These are phyloP conservation scores for Enteromius treurensis DNA, from an alignment of 2,797 vertebrate species.

Conservation along the genomic window DNA sequence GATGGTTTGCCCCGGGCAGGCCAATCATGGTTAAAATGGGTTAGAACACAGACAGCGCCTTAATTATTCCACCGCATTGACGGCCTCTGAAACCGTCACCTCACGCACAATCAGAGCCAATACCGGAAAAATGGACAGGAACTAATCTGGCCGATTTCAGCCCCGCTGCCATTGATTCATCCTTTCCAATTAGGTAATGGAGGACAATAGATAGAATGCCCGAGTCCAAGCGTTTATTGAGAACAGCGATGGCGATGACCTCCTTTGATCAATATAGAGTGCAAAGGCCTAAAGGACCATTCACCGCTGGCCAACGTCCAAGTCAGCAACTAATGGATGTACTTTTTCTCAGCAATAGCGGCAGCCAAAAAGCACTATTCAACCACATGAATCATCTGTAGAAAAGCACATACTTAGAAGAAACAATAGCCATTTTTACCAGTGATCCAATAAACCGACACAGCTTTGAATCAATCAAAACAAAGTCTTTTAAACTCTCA, in stretches of 20 bases:
- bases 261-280: slow-evolving; percentile 57
- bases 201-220: slow-evolving; percentile 46
- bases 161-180: slow-evolving; percentile 54
- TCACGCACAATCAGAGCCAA: slow-evolving; percentile 57
- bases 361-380: slow-evolving; percentile 39
- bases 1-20: slow-evolving; percentile 55
- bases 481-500: neutral
- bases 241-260: slow-evolving; percentile 49
- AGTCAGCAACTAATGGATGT: slow-evolving; percentile 42
- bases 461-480: slow-evolving; percentile 28
- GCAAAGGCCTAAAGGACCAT: slow-evolving; percentile 31
- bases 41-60: slow-evolving; percentile 51
- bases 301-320: slow-evolving; percentile 40
- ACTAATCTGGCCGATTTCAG: slow-evolving; percentile 52
- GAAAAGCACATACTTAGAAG: slow-evolving; percentile 30
- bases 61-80: slow-evolving; percentile 53
- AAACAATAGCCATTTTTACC: slow-evolving; percentile 28
- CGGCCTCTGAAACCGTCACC: slow-evolving; percentile 39
- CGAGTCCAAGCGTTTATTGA: slow-evolving; percentile 48
- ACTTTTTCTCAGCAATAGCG: slow-evolving; percentile 32
- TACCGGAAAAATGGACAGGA: slow-evolving; percentile 48
- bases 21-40: slow-evolving; percentile 55
- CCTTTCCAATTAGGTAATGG: slow-evolving; percentile 59
- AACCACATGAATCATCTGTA: slow-evolving; percentile 27
- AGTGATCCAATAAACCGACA: slow-evolving; percentile 33